These are phyloP conservation scores for Amyelois transitella DNA, from an alignment of 1,140 invertebrate genomes.

Conservation along the genomic window DNA sequence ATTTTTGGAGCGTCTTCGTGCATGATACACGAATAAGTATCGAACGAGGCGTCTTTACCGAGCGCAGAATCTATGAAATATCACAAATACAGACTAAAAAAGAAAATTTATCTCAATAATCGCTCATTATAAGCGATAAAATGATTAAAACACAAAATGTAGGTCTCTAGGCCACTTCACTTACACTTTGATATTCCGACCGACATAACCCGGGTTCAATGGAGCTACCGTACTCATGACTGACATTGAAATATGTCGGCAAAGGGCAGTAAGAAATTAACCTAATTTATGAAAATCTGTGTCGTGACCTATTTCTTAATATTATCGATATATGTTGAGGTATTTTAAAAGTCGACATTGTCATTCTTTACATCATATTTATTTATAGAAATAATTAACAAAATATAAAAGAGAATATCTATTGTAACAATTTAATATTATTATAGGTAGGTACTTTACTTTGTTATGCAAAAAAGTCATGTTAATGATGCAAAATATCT, in stretches of 20 bases:
- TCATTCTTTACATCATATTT: too few relatives aligned
- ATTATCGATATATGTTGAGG: not conserved
- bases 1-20: slow-evolving; percentile 70
- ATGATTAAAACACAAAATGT: slow-evolving; percentile 66
- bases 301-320: slow-evolving; percentile 50
- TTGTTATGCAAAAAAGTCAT: slow-evolving; percentile 38
- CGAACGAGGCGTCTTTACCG: slow-evolving; percentile 47
- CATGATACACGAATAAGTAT: slow-evolving; percentile 49
- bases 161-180: slow-evolving; percentile 74
- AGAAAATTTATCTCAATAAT: slow-evolving; percentile 46
- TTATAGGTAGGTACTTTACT: too few relatives aligned
- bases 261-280: slow-evolving; percentile 70
- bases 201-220: slow-evolving; percentile 68
- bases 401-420: too few relatives aligned
- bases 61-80: slow-evolving; percentile 35
- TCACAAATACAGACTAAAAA: slow-evolving; percentile 30
- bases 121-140: slow-evolving; percentile 45
- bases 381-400: too few relatives aligned
- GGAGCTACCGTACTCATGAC: slow-evolving; percentile 69
- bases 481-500: slow-evolving; percentile 63
- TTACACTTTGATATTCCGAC: slow-evolving; percentile 71
- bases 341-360: too few relatives aligned
- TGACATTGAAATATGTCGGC: slow-evolving; percentile 74
- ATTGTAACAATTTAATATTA: too few relatives aligned
- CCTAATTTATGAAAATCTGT: slow-evolving; percentile 59